Evolutionary conservation across 1,140 invertebrate genomes (phyloP).

Genomic region (Colletes gigas): DNA sequence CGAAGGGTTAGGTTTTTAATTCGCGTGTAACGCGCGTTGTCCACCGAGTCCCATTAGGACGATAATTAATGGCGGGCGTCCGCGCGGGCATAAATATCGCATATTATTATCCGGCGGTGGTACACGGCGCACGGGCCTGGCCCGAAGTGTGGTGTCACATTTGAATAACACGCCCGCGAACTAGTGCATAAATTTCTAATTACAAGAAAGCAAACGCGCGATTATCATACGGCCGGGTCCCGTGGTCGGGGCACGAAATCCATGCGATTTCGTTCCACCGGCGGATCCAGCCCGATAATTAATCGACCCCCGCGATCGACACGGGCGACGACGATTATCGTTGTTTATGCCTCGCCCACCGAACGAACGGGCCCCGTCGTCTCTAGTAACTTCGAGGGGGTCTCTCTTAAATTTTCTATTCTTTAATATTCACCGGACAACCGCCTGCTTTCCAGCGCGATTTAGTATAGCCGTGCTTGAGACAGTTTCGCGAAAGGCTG

Average conservation of each 20-base stretch:
- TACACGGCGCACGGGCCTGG: slow-evolving; percentile 54
- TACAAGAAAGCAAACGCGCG: slow-evolving; percentile 74
- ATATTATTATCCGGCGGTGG: slow-evolving; percentile 63
- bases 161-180: slow-evolving; percentile 78
- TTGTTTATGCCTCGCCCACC: slow-evolving; percentile 12
- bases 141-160: slow-evolving; percentile 76
- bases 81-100: slow-evolving; percentile 69
- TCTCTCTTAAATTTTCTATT: slow-evolving; percentile 48
- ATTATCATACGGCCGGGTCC: slow-evolving; percentile 28
- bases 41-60: slow-evolving; percentile 70
- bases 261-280: slow-evolving; percentile 18
- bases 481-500: neutral
- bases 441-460: slow-evolving; percentile 11
- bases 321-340: slow-evolving; percentile 41
- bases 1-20: slow-evolving; percentile 46
- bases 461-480: neutral
- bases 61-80: slow-evolving; percentile 75
- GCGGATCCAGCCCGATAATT: slow-evolving; percentile 21
- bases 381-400: neutral
- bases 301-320: slow-evolving; percentile 34
- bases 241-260: slow-evolving; percentile 3
- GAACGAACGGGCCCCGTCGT: neutral
- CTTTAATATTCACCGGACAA: slow-evolving; percentile 27
- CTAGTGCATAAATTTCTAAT: slow-evolving; percentile 81
- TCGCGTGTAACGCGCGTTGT: slow-evolving; percentile 54